phyloP scores from a whole-genome alignment of 2,113 vertebrate species.

The Pluvialis apricaria region DNA sequence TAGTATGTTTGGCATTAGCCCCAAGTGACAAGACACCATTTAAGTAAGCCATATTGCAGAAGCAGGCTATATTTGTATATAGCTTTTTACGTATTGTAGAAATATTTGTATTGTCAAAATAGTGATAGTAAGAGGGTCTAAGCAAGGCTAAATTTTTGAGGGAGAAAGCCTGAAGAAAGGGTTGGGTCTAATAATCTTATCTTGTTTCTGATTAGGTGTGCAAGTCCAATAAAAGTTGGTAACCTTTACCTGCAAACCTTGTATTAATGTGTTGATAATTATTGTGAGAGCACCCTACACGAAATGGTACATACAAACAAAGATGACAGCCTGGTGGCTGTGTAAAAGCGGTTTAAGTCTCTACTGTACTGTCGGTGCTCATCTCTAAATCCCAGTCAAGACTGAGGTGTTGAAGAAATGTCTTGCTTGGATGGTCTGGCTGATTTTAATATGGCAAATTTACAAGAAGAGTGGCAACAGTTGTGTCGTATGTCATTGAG shows the following conservation, averaged over 20 bases:
- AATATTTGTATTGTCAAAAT: neutral
- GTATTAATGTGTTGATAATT: neutral
- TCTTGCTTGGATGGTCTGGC: neutral
- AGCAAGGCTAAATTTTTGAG: neutral
- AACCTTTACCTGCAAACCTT: neutral
- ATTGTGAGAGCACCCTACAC: neutral
- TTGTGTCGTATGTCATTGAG: neutral
- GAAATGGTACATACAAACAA: neutral
- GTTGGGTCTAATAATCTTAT: neutral
- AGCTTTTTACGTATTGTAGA: neutral
- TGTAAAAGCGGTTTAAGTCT: neutral
- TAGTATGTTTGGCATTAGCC: neutral
- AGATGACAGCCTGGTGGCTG: neutral
- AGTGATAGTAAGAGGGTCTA: neutral
- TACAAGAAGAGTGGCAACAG: neutral
- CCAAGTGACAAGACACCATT: neutral
- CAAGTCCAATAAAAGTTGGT: neutral
- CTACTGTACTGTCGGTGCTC: neutral
- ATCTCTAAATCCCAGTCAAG: neutral
- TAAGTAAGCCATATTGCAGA: neutral
- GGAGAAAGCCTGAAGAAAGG: neutral
- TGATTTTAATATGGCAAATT: neutral
- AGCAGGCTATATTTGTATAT: neutral
- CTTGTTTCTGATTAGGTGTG: neutral
- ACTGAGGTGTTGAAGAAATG: neutral